Evolutionary conservation across 2,888 invertebrate species (phyloP), one percentile per base, ranked within the genome.

Genomic region (Ormyrus nitidulus): DNA sequence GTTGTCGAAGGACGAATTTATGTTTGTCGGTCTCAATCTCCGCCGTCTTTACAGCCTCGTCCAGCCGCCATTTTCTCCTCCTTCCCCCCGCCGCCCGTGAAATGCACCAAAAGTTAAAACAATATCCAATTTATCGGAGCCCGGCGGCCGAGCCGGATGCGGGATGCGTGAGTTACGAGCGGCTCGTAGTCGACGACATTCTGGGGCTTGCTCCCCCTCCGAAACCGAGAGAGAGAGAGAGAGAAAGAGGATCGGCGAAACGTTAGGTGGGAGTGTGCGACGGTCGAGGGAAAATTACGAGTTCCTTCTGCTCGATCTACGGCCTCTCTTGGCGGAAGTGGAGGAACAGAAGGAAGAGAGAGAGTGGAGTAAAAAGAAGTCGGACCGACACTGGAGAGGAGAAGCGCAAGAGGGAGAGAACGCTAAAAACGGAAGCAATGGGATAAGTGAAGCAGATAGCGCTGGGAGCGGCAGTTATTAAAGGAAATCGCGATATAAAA

Each of bases 41-140:
- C 51, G 19, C 46, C 13, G 44, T 61, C 61, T 76, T 76, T 80
- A 76, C 62, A 72, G 56, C 61, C 76, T 76, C 80, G 61, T 76
- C 48, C 70, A 51, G 11, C 13, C 34, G 54, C 11, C 54, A 61
- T 54, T 54, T 19, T 46, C n/a, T 44, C 54, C n/a, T 5, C 9
- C 9, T 48, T 19, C 56, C 6, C 13, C 1, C 48, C 54, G n/a
- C 62, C 13, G 51, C 74, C 59, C 72, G 83, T 87, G 87, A 88
- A 88, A 88, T 86, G 86, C 85, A 85, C 84, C 85, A 85, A 89
- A 89, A 90, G 89, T 90, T 90, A 87, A 89, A 90, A 90, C 90
- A 90, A 90, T 90, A 89, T 90, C 88, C 87, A 88, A 90, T 89
- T 90, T 90, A 90, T 90, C 86, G 89, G 61, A 3, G 13, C 51